These are phyloP conservation scores for Phalacrocorax aristotelis DNA, from an alignment of 2,113 vertebrate genomes.

Conservation along the genomic window DNA sequence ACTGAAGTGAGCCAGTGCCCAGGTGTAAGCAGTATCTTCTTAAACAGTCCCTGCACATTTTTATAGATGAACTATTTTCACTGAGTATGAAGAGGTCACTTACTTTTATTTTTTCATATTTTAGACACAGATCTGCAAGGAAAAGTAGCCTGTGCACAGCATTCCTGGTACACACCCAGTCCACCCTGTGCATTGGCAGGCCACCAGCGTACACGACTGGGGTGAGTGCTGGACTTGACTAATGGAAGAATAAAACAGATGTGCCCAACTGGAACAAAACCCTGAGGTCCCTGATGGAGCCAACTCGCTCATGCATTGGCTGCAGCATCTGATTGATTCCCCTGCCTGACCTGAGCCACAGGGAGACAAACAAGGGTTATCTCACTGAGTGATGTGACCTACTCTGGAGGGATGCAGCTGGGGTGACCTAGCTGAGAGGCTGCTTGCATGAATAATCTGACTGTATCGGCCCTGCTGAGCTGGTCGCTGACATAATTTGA, in stretches of 20 bases:
- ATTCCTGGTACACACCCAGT: accelerated
- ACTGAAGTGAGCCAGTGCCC: not conserved
- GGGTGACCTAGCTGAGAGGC: not conserved
- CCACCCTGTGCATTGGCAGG: not conserved
- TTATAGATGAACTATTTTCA: not conserved
- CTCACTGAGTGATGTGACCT: not conserved
- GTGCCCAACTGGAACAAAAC: not conserved
- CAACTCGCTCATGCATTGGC: not conserved
- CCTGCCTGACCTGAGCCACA: not conserved
- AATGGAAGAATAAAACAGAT: not conserved
- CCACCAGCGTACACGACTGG: accelerated
- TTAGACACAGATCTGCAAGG: not conserved
- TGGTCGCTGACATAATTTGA: not conserved
- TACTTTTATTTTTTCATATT: not conserved
- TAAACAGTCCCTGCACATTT: not conserved
- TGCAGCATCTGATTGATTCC: not conserved
- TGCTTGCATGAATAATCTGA: not conserved
- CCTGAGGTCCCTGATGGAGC: not conserved
- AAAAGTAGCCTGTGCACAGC: not conserved
- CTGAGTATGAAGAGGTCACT: not conserved
- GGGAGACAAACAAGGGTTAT: not conserved
- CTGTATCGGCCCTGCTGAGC: not conserved
- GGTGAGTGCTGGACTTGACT: not conserved
- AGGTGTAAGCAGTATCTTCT: not conserved
- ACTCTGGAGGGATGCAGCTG: not conserved